Conservation (phyloP, 2,797 vertebrate genomes). For the Hyperoplus immaculatus region DNA sequence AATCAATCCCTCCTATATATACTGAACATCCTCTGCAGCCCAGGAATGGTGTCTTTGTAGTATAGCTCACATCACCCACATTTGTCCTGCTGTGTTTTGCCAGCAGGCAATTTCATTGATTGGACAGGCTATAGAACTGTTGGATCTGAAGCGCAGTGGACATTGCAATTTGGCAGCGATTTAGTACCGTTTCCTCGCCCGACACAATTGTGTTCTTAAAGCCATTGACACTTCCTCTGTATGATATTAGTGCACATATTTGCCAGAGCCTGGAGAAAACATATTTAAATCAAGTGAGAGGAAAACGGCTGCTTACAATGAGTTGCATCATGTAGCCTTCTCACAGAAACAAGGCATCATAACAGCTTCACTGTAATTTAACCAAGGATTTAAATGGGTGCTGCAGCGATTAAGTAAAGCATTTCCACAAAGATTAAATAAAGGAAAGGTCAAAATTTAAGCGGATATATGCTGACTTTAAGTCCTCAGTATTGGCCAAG, state of each 20-base stretch:
- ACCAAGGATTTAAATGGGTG: background rate
- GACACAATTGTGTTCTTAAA: background rate
- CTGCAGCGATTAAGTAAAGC: background rate
- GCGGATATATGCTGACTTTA: background rate
- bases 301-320: conserved; percentile 42
- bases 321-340: conserved; percentile 42
- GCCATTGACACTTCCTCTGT: background rate
- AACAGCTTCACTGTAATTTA: background rate
- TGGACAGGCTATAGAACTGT: conserved; percentile 24
- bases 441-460: background rate
- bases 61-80: conserved; percentile 51
- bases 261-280: background rate
- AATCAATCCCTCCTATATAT: conserved; percentile 68
- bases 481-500: background rate
- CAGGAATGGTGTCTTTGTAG: conserved; percentile 57
- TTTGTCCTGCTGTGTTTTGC: conserved; percentile 63
- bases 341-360: conserved; percentile 4
- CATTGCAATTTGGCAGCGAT: conserved; percentile 16
- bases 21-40: conserved; percentile 35
- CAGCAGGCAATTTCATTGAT: conserved; percentile 62
- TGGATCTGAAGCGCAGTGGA: conserved; percentile 14
- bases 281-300: conserved; percentile 5
- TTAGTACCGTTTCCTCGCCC: conserved; percentile 15
- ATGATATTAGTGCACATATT: conserved; percentile 14
- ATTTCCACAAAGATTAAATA: background rate